Evolutionary conservation across 2,113 vertebrate genomes (phyloP), one percentile per base, ranked within the genome.

Genomic region (Campylomormyrus numenius): DNA sequence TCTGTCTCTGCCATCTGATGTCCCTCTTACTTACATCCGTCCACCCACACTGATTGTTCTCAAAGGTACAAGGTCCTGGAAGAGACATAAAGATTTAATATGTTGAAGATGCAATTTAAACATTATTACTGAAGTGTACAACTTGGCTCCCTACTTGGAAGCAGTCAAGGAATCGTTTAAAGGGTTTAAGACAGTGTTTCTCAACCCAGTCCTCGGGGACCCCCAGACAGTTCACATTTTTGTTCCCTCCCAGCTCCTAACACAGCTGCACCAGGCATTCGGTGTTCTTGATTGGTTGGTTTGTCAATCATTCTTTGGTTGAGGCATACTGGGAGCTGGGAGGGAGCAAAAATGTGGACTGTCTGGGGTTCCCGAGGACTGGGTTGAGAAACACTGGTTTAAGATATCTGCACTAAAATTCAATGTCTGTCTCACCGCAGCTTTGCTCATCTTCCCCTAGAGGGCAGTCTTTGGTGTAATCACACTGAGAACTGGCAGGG

Each of bases 21-120:
- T 24, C 89, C 88, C 93, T 92, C 4, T 91, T 88, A 66, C 95
- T 93, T 24, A 53, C 66, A 90, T 95, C 94, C 39, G 45, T 92
- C 96, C 96, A 96, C 1, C 52, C 80, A 42, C 96, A 96, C 58
- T 93, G 91, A 87, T 93, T 90, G 0, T 77, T 92, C 89, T 96
- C 96, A 94, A 96, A 96, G 1, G 95, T 94, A 88, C 96, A 96
- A 0, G 92, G 91, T 91, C 96, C 95, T 96, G 50, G 39, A 92
- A 3, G 50, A n/a, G 13, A 62, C 15, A 2, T 39, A 45, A 19
- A 24, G 10, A 74, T 46, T 6, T 42, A 88, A 58, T 66, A 35
- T 39, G 31, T 31, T 39, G 70, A 13, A 39, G 70, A 77, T 13
- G 35, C 70, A 2, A 77, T 39, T 77, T 35, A 77, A 13, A 39